phyloP scores from a whole-genome alignment of 2,113 vertebrate genomes.

The Poicephalus meyeri region DNA sequence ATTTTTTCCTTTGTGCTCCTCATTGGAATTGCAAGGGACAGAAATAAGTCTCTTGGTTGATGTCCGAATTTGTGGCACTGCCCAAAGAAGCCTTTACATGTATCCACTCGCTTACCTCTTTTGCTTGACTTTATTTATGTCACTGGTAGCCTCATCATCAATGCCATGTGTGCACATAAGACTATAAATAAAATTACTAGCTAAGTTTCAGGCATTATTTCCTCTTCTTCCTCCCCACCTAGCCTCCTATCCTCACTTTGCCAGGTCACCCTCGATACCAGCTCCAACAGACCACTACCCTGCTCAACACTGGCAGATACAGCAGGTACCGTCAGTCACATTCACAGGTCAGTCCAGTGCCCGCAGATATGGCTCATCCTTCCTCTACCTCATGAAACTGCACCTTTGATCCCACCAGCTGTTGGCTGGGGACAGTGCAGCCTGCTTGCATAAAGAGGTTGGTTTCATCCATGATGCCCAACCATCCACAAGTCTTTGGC shows the following conservation, averaged over 20 bases:
- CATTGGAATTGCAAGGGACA: constrained; percentile 69
- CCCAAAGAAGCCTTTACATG: constrained; percentile 65
- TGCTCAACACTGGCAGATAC: background rate
- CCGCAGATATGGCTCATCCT: background rate
- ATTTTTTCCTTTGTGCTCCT: constrained; percentile 87
- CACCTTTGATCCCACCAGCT: background rate
- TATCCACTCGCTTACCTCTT: constrained; percentile 75
- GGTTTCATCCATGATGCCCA: background rate
- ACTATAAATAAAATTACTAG: constrained; percentile 72
- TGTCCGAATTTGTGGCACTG: constrained; percentile 69
- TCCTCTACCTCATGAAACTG: background rate
- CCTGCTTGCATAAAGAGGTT: background rate
- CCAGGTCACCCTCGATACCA: background rate
- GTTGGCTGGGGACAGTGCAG: background rate
- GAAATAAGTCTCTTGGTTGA: constrained; percentile 75
- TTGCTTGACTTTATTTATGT: constrained; percentile 77
- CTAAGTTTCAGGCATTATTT: constrained; percentile 10
- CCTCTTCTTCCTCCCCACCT: background rate
- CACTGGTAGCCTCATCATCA: constrained; percentile 70
- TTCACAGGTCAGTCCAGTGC: background rate
- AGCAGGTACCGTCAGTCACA: background rate
- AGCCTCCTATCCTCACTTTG: background rate
- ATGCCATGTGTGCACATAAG: constrained; percentile 65
- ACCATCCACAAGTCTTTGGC: background rate
- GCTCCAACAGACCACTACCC: background rate